Evolutionary conservation across 2,113 vertebrate genomes (phyloP).

Genomic region (Danionella cerebrum): DNA sequence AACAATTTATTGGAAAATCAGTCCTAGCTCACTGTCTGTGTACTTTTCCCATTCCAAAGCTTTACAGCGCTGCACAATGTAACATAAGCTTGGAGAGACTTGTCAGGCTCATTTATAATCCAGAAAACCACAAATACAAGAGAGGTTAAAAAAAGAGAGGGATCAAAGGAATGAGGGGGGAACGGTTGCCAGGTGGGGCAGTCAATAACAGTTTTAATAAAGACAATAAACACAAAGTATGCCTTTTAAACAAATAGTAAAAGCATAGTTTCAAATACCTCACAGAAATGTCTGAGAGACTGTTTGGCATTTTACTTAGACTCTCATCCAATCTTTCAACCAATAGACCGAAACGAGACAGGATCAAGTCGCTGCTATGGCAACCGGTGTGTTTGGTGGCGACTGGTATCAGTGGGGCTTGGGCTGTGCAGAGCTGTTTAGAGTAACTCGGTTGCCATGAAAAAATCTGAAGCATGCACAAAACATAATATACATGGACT

Average conservation of each 20-base stretch:
- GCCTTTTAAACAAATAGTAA: neutral
- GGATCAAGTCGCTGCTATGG: constrained; percentile 41
- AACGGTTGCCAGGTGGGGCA: neutral
- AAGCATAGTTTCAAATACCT: neutral
- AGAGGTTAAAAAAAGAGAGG: constrained; percentile 6
- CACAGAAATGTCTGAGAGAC: neutral
- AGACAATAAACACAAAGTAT: neutral
- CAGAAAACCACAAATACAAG: constrained; percentile 14
- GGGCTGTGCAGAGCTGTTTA: constrained; percentile 56
- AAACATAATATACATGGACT: constrained; percentile 67
- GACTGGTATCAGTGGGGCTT: constrained; percentile 52
- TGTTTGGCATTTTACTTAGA: neutral
- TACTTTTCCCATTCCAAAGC: constrained; percentile 44
- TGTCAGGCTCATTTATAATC: constrained; percentile 38
- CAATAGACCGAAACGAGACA: constrained; percentile 13
- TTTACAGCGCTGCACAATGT: constrained; percentile 40
- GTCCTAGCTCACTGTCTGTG: constrained; percentile 39
- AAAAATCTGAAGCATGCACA: constrained; percentile 66
- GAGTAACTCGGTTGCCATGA: constrained; percentile 60
- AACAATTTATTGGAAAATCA: constrained; percentile 49
- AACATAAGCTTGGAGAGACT: constrained; percentile 41
- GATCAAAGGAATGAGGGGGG: neutral
- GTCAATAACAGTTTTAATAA: neutral
- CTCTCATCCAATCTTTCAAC: constrained; percentile 5
- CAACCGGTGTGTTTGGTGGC: constrained; percentile 54